These are phyloP conservation scores for Hippocampus kuda DNA, from an alignment of 2,797 vertebrate genomes.

Conservation along the genomic window DNA sequence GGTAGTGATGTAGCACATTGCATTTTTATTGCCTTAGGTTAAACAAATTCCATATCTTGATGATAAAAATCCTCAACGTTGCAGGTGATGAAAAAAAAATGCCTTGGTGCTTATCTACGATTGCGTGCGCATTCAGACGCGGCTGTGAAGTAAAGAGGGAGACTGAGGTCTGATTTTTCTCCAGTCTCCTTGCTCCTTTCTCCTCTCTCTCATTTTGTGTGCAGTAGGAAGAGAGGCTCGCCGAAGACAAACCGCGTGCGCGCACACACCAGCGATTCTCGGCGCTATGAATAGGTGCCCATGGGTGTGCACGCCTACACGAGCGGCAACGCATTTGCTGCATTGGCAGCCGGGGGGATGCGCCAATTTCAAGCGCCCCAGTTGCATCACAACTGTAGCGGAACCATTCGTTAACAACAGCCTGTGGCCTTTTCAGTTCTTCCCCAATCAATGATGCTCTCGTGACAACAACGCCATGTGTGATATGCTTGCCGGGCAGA, in stretches of 20 bases:
- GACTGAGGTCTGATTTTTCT: constrained; percentile 16
- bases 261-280: background rate
- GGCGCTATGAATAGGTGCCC: constrained; percentile 3
- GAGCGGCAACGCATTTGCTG: constrained; percentile 1
- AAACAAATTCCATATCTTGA: background rate
- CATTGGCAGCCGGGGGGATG: constrained; percentile 1
- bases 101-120: background rate
- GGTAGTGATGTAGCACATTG: background rate
- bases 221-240: background rate
- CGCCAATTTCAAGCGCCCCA: background rate
- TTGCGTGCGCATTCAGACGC: constrained; percentile 11
- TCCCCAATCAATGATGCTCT: background rate
- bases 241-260: constrained; percentile 1
- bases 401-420: background rate
- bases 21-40: background rate
- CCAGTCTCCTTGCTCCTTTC: background rate
- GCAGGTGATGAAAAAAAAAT: background rate
- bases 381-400: constrained; percentile 5
- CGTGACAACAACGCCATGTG: background rate
- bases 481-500: background rate
- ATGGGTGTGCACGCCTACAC: constrained; percentile 6
- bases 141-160: constrained; percentile 28
- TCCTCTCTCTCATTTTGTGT: background rate
- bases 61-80: background rate
- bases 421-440: background rate